Conservation (phyloP, 2,888 invertebrate species). For the Eudiplozoon nipponicum region DNA sequence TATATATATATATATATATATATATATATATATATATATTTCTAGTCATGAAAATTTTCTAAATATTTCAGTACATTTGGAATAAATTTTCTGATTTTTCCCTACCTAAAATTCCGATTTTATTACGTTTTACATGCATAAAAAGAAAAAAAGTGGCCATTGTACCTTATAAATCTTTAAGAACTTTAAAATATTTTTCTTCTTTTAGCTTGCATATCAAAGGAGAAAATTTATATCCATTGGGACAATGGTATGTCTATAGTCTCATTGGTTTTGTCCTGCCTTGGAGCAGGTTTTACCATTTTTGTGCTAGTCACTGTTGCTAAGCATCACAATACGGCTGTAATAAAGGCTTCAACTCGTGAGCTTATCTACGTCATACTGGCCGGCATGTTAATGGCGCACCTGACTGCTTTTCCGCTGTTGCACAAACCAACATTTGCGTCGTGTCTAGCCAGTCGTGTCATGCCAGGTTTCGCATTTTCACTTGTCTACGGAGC, state of each 20-base stretch:
- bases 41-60: too few species aligned
- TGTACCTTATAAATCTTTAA: too few species aligned
- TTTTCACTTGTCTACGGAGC: slow-evolving; percentile 89
- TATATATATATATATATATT: too few species aligned
- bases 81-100: too few species aligned
- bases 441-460: slow-evolving; percentile 53
- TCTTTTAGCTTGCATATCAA: slow-evolving; percentile 33
- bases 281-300: slow-evolving; percentile 49
- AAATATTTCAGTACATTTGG: too few species aligned
- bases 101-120: too few species aligned
- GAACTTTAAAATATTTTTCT: neutral
- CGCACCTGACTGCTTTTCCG: slow-evolving; percentile 42
- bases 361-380: slow-evolving; percentile 44
- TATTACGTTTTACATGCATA: too few species aligned
- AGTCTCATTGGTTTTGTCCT: slow-evolving; percentile 38
- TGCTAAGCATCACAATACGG: slow-evolving; percentile 55
- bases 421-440: slow-evolving; percentile 44
- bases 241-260: slow-evolving; percentile 37
- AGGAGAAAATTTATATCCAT: slow-evolving; percentile 35
- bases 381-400: slow-evolving; percentile 29
- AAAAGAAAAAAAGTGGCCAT: too few species aligned
- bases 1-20: too few species aligned
- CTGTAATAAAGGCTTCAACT: slow-evolving; percentile 78
- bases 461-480: slow-evolving; percentile 63
- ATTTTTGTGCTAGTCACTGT: slow-evolving; percentile 46